phyloP scores from a whole-genome alignment of 2,797 vertebrate species.

The Acrossocheilus wenchowensis region DNA sequence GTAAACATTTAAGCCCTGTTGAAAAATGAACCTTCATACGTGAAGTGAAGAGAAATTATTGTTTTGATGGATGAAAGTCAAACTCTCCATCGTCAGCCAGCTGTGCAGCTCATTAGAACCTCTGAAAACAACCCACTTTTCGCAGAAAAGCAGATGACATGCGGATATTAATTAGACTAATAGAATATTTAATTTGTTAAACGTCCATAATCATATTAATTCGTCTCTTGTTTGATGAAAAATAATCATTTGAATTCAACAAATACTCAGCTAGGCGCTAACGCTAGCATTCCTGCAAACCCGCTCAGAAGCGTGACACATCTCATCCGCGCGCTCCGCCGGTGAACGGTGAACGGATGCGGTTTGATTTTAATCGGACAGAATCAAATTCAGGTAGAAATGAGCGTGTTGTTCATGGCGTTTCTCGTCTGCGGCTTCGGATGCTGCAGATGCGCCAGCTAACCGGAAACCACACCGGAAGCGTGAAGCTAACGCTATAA shows the following conservation, averaged over 20 bases:
- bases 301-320: neutral
- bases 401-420: slow-evolving; percentile 36
- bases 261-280: slow-evolving; percentile 14
- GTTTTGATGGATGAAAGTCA: slow-evolving; percentile 36
- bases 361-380: neutral
- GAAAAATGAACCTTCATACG: neutral
- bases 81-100: slow-evolving; percentile 38
- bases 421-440: slow-evolving; percentile 37
- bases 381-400: neutral
- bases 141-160: slow-evolving; percentile 9
- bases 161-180: neutral
- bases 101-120: slow-evolving; percentile 25
- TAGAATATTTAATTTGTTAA: neutral
- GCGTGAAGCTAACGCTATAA: slow-evolving; percentile 4
- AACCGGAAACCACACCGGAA: slow-evolving; percentile 40
- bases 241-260: slow-evolving; percentile 8
- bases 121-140: slow-evolving; percentile 1
- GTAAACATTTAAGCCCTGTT: slow-evolving; percentile 1
- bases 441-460: slow-evolving; percentile 54
- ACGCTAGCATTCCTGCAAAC: slow-evolving; percentile 38
- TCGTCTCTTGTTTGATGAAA: neutral
- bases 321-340: slow-evolving; percentile 25
- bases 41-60: neutral
- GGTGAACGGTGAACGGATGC: slow-evolving; percentile 30
- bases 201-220: neutral